These are phyloP conservation scores for Dipodomys ordii DNA, from an alignment of 2,113 vertebrate species.

Conservation along the genomic window DNA sequence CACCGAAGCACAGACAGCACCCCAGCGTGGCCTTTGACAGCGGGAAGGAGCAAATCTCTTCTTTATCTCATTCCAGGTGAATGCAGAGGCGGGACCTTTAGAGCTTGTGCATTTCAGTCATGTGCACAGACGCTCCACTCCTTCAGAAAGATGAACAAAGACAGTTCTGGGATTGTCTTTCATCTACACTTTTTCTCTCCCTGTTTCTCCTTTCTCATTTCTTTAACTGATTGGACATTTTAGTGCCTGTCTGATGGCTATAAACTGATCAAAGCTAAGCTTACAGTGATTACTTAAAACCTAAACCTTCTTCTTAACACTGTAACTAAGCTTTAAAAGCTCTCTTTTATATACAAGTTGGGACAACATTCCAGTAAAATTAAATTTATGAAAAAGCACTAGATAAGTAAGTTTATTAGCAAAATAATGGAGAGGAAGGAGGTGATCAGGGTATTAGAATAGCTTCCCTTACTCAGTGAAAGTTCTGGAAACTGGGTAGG, in stretches of 20 bases:
- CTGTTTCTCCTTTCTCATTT: too few relatives aligned
- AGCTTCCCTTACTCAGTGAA: neutral
- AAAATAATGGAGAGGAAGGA: too few relatives aligned
- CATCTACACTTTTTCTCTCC: neutral
- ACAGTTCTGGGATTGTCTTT: neutral
- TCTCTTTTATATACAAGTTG: neutral
- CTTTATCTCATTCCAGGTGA: neutral
- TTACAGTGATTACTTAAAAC: neutral
- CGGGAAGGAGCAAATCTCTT: neutral
- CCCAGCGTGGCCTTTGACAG: neutral
- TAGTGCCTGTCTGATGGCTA: conserved; percentile 24
- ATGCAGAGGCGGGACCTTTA: neutral
- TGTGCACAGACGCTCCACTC: neutral
- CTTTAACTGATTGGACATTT: neutral
- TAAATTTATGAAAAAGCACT: neutral
- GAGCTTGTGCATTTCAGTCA: neutral
- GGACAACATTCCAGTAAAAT: neutral
- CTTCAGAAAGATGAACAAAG: neutral
- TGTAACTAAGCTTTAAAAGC: neutral
- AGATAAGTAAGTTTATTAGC: neutral
- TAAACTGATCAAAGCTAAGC: neutral
- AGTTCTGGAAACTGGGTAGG: neutral
- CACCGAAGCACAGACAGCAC: neutral
- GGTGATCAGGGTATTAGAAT: rapidly evolving
- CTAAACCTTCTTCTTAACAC: neutral